Conservation (phyloP, 2,888 invertebrate species). For the Acanthosepion esculentum region DNA sequence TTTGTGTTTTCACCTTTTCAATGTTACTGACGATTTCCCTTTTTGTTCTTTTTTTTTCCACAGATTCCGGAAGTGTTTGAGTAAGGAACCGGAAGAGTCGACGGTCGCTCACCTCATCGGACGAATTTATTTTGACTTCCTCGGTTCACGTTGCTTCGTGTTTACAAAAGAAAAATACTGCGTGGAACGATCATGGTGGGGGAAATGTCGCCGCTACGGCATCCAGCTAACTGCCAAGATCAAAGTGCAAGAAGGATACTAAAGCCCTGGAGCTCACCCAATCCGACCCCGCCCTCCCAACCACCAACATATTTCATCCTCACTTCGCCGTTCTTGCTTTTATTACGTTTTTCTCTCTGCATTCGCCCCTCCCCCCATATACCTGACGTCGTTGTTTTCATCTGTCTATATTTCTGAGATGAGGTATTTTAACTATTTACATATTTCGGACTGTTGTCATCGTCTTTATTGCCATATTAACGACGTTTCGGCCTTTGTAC, state of each 20-base stretch:
- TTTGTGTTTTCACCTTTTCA: not conserved
- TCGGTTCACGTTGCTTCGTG: slow-evolving; percentile 94
- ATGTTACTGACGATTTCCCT: not conserved
- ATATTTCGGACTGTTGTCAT: no score
- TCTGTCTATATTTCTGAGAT: no score
- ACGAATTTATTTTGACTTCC: slow-evolving; percentile 93
- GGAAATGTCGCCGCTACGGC: slow-evolving; percentile 80
- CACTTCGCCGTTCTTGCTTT: not conserved
- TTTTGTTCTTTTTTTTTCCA: slow-evolving; percentile 44
- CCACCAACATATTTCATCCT: not conserved
- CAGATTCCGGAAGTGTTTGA: slow-evolving; percentile 94
- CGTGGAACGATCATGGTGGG: slow-evolving; percentile 86
- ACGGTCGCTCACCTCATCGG: slow-evolving; percentile 83
- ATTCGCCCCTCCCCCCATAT: not conserved
- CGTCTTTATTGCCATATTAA: no score
- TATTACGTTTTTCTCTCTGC: no score
- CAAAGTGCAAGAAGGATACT: slow-evolving; percentile 23
- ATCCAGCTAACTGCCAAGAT: slow-evolving; percentile 60
- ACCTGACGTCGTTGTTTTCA: not conserved
- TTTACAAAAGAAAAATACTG: slow-evolving; percentile 87
- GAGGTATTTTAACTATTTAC: no score
- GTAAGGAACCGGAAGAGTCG: slow-evolving; percentile 83
- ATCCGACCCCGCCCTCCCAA: not conserved
- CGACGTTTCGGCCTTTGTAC: no score
- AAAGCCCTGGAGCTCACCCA: not conserved